Base-by-base conservation (phyloP, 2,888 invertebrate species). In the Zhengitettix transpicula region DNA sequence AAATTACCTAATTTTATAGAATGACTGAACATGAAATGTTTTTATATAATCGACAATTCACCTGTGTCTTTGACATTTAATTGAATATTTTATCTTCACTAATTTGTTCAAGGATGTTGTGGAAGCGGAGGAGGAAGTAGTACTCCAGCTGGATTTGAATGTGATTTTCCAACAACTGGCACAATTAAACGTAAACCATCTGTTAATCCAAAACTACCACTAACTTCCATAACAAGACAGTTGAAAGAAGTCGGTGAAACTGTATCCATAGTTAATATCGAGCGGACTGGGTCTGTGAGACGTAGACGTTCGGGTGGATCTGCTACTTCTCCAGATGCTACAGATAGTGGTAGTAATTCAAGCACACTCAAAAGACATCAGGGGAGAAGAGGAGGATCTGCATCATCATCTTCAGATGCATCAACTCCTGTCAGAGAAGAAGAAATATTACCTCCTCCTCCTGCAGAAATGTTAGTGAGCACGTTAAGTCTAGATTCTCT, bases 101-200 rank as follows among this genome's bases (percentile, higher is more conserved):
- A 28, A 5, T 28, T 28, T 28, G 7, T 28, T 28, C 28, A 28
- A 28, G 28, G 28, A 28, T 28, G 28, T 28, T 28, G 28, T 28
- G 28, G 28, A 28, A 28, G 28, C 7, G 28, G 28, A 5, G 28
- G 28, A 28, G 28, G 28, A 28, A 28, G 28, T 28, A 28, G 28
- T 28, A 28, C 28, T 28, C 28, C 28, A 28, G 71, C 72, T 44
- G 75, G 72, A 11, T 77, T 76, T 63, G 76, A 76, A 62, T 69
- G 71, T 14, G 76, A 76, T 61, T 72, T 72, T 62, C 74, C 75
- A 1, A 67, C 68, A 42, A 71, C 72, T 74, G 88, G 88, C 42
- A 94, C 94, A 42, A 93, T 94, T 62, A 94, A 94, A 71, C 80
- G 94, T 55, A 94, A 94, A 71, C 94, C 94, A 0, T 89, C 90